phyloP scores from a whole-genome alignment of 37 sponge, comb jelly and placozoan genomes.

The Amphimedon queenslandica region DNA sequence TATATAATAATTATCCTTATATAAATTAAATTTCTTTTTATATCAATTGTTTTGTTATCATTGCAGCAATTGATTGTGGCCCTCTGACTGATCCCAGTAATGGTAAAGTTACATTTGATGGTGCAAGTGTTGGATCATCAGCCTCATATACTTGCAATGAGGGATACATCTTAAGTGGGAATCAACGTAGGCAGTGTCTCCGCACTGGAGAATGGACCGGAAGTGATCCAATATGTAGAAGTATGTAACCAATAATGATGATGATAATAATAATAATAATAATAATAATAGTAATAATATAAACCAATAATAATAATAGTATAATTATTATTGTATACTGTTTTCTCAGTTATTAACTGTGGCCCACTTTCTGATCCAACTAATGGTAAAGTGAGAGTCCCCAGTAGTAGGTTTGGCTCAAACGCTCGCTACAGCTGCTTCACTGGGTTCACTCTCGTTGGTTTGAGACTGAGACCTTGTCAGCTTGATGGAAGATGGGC shows the following conservation, averaged over 20 bases:
- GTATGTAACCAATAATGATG: conserved; percentile 12
- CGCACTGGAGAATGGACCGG: conserved; percentile 41
- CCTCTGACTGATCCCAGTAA: conserved; percentile 12
- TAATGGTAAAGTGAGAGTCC: conserved; percentile 9
- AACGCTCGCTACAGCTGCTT: conserved; percentile 20
- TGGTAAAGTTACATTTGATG: conserved; percentile 7
- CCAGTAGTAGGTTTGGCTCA: background rate
- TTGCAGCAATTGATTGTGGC: conserved; percentile 27
- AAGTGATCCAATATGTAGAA: conserved; percentile 33
- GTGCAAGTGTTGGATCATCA: conserved; percentile 15
- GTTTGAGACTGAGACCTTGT: conserved; percentile 4
- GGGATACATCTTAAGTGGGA: conserved; percentile 29
- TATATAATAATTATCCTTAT: background rate
- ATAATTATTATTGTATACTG: too few relatives aligned
- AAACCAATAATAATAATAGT: too few relatives aligned
- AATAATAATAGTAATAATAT: too few relatives aligned
- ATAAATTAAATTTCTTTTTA: too few relatives aligned
- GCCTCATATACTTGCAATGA: conserved; percentile 25
- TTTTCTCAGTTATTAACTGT: conserved; percentile 22
- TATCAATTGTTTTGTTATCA: too few relatives aligned
- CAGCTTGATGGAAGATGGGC: conserved; percentile 20
- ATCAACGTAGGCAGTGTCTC: conserved; percentile 25
- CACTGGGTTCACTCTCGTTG: conserved; percentile 8
- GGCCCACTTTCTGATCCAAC: background rate
- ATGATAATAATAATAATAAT: too few relatives aligned